Conservation (phyloP, 2,888 invertebrate genomes). For the Melinopterus prodromus region DNA sequence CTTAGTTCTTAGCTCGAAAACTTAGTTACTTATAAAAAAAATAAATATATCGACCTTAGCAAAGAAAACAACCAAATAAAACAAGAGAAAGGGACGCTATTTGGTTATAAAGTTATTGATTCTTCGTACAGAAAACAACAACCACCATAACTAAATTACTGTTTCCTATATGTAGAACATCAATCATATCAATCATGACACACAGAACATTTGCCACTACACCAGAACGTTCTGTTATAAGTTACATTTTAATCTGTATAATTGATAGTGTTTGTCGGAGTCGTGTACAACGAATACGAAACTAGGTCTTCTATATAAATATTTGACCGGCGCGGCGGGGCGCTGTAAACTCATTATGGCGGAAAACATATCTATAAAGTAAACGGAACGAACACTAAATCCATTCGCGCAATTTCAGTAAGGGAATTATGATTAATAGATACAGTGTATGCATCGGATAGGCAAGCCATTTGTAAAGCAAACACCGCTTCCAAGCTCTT, state of each 20-base stretch:
- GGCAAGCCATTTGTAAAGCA: too few species aligned
- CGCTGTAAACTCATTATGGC: conserved; percentile 18
- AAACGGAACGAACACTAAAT: conserved; percentile 5
- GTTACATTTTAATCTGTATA: conserved; percentile 7
- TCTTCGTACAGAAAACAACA: too few species aligned
- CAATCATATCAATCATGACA: neutral
- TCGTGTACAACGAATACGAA: conserved; percentile 8
- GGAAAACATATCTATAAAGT: conserved; percentile 19
- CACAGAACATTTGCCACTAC: neutral
- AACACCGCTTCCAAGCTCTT: too few species aligned
- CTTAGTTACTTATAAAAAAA: too few species aligned
- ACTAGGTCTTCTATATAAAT: conserved; percentile 16
- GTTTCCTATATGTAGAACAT: neutral
- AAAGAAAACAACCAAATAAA: too few species aligned
- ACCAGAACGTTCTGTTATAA: conserved; percentile 15
- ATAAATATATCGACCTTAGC: too few species aligned
- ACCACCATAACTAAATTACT: neutral
- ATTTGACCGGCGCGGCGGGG: conserved; percentile 5
- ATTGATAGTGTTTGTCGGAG: conserved; percentile 13
- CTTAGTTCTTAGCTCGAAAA: too few species aligned
- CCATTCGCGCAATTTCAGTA: neutral
- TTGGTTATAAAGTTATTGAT: too few species aligned
- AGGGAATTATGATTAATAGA: conserved; percentile 13
- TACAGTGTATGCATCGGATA: neutral
- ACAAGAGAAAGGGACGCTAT: too few species aligned